Conservation (phyloP, 2,113 vertebrate species). For the Corythornis vintsioides region DNA sequence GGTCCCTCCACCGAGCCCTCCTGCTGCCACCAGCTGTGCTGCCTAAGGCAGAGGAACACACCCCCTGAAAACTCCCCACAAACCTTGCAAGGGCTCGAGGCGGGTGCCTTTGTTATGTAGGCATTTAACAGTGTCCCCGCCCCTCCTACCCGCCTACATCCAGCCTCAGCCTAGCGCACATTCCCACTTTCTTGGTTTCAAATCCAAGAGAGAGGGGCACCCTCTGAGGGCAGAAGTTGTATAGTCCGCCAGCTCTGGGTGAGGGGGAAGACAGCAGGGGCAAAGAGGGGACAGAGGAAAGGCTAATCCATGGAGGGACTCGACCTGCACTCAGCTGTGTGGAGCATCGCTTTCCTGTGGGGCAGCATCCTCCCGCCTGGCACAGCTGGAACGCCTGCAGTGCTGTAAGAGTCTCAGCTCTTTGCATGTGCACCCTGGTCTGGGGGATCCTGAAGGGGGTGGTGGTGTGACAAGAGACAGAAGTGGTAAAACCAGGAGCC, state of each 20-base stretch:
- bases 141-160: constrained; percentile 15
- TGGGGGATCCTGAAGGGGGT: not conserved
- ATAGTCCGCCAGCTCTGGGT: not conserved
- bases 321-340: not conserved
- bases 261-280: not conserved
- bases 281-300: not conserved
- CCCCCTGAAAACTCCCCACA: not conserved
- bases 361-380: constrained; percentile 25
- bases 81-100: not conserved
- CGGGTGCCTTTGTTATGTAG: not conserved
- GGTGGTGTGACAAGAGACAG: not conserved
- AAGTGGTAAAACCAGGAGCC: not conserved
- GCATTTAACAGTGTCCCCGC: not conserved
- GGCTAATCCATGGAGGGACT: not conserved
- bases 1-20: not conserved
- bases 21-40: not conserved
- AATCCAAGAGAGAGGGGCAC: not conserved
- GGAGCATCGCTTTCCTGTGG: constrained; percentile 28
- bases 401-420: constrained; percentile 24
- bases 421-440: not conserved
- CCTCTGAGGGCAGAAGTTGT: not conserved
- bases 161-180: not conserved
- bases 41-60: not conserved
- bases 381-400: not conserved
- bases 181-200: not conserved